A percentile compares a stretch with the other conserved stretches of the same genome.
Evolutionary conservation across 92 coral and sea anemone species (phyloP).

Genomic region (Plumapathes pennacea): DNA sequence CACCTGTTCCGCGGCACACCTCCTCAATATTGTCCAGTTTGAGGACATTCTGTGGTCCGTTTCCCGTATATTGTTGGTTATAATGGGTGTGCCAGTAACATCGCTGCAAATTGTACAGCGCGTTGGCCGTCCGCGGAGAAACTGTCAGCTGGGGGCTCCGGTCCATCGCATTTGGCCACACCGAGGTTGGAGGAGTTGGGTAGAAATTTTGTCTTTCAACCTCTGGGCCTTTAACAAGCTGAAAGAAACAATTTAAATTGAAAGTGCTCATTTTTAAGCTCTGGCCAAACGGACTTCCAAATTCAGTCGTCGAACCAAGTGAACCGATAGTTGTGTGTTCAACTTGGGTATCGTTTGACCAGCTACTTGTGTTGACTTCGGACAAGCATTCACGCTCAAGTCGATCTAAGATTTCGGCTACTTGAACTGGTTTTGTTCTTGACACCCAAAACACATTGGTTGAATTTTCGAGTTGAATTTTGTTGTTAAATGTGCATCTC

Average conservation of each 20-base stretch:
- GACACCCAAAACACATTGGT: too few species aligned
- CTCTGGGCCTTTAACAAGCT: conserved; percentile 84
- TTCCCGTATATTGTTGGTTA: conserved; percentile 80
- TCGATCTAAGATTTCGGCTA: too few species aligned
- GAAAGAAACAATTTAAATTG: conserved; percentile 2
- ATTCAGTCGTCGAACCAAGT: background rate
- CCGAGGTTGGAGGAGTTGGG: conserved; percentile 91
- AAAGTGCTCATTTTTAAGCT: background rate
- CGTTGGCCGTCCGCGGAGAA: conserved; percentile 81
- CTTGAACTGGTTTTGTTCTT: too few species aligned
- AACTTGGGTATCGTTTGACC: too few species aligned
- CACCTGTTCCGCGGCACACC: conserved; percentile 39
- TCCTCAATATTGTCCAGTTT: conserved; percentile 78
- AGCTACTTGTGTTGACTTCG: too few species aligned
- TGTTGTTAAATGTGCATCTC: too few species aligned
- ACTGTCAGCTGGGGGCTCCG: conserved; percentile 72
- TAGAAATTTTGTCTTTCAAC: conserved; percentile 65
- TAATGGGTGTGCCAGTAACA: conserved; percentile 73
- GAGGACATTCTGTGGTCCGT: conserved; percentile 72
- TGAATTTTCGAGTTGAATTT: too few species aligned
- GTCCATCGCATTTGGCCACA: conserved; percentile 68
- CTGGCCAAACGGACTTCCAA: background rate
- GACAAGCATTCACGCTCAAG: too few species aligned
- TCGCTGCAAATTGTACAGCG: conserved; percentile 73
- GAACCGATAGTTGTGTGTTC: too few species aligned